Evolutionary conservation across 2,113 vertebrate genomes (phyloP), one percentile per base, ranked within the genome.

Genomic region (Motacilla tschutschensis): DNA sequence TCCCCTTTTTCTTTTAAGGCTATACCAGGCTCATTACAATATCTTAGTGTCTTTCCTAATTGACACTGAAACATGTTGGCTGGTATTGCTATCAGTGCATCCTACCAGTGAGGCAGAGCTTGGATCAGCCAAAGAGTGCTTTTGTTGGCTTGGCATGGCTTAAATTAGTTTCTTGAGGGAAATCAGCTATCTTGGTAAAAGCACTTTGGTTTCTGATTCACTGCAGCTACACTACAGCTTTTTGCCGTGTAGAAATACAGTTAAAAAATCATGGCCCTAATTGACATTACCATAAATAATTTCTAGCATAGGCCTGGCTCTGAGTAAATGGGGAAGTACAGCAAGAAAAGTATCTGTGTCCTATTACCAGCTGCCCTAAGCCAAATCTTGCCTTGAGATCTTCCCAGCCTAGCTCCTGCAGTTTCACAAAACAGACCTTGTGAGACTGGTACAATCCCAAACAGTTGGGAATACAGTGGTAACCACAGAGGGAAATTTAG

Each of bases 191-290:
- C 90, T 92, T 92, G 89, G 93, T 93, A 93, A 93, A 93, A 95
- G 93, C 90, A 91, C 91, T 94, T 93, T 93, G 79, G 76, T 93
- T 92, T 65, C 60, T 91, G 81, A 87, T 89, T 88, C 65, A 54
- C 76, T 94, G 89, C 82, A 77, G 73, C 92, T 93, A 85, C 89
- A 75, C 84, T 95, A 84, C 76, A 77, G 86, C 88, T 82, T 93
- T 92, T 88, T 0, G 0, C 85, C 59, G 65, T 71, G 79, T 71
- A 94, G 93, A 95, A 94, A 88, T 92, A 91, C 83, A 83, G 94
- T 94, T 94, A 88, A 93, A 91, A 93, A 93, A 93, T 94, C 94
- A 93, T 90, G 84, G 87, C 87, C 89, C 87, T 95, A 94, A 95
- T 92, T 90, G 92, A 92, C 90, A 94, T 93, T 80, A 83, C 93